Conservation (phyloP, 2,888 invertebrate genomes). For the Eilema griseolum region DNA sequence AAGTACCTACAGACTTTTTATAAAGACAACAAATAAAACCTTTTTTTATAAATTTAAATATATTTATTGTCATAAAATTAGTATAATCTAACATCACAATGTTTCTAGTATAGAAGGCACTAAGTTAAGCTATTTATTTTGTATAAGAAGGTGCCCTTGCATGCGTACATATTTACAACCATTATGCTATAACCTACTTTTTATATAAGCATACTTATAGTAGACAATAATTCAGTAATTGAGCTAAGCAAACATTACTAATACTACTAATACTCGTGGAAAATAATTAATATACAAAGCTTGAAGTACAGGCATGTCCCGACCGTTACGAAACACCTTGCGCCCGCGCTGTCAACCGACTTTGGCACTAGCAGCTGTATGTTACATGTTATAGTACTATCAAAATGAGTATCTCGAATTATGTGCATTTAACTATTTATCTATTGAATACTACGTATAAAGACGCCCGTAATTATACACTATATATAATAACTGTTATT, state of each 20-base stretch:
- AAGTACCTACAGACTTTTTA: not conserved
- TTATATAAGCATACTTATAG: slow-evolving; percentile 9
- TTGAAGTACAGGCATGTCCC: slow-evolving; percentile 56
- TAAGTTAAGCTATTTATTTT: slow-evolving; percentile 57
- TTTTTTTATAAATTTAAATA: slow-evolving; percentile 18
- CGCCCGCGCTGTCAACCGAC: slow-evolving; percentile 72
- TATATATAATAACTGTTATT: slow-evolving; percentile 50
- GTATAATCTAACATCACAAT: slow-evolving; percentile 76
- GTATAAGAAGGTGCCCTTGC: slow-evolving; percentile 68
- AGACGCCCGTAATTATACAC: slow-evolving; percentile 15
- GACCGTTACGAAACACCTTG: slow-evolving; percentile 85
- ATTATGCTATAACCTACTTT: slow-evolving; percentile 33
- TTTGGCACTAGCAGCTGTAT: slow-evolving; percentile 85
- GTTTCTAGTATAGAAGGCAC: slow-evolving; percentile 75
- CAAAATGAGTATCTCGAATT: slow-evolving; percentile 63
- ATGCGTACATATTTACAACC: slow-evolving; percentile 44
- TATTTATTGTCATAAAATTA: slow-evolving; percentile 46
- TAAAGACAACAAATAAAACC: not conserved
- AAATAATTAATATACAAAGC: slow-evolving; percentile 44
- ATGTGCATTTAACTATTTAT: slow-evolving; percentile 47
- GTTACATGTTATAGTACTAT: slow-evolving; percentile 61
- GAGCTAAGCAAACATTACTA: slow-evolving; percentile 33
- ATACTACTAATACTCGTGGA: slow-evolving; percentile 29
- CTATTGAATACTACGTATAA: slow-evolving; percentile 27
- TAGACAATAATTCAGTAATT: slow-evolving; percentile 29